Evolutionary conservation across 2,113 vertebrate genomes (phyloP), one percentile per base, ranked within the genome.

Genomic region (Lathamus discolor): DNA sequence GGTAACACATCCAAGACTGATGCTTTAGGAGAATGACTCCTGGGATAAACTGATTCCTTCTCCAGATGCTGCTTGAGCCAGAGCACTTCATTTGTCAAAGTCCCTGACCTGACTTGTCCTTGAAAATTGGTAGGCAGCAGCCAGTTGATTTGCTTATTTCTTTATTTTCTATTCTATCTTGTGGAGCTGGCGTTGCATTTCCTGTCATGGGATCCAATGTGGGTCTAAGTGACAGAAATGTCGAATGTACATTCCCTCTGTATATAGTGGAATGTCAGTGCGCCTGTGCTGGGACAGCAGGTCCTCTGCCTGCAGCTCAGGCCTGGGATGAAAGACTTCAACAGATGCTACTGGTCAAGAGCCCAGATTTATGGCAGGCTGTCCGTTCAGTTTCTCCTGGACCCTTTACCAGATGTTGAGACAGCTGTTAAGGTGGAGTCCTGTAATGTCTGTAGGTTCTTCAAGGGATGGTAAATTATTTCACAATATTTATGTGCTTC

Each of bases 211-310:
- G 64, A 48, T 48, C 61, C 19, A 3, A 7, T 17, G 31, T 64
- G 68, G 24, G 29, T 16, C 24, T 20, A 12, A 22, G 28, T 22
- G 76, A 24, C 39, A 27, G 44, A 25, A 35, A 19, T 7, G 27
- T 31, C 18, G n/a, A 54, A 19, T 23, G 10, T 11, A 0, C 0
- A 6, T 31, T 49, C 41, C 29, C n/a, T 43, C 31, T 35, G 33
- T 35, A 1, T 52, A 13, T 1, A 7, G 8, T 19, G 25, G 37
- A n/a, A 22, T 1, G 0, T n/a, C 17, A 6, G 2, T 4, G 14
- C 52, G 14, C 12, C 13, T 31, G 19, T 17, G 44, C 11, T 64
- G 59, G 79, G 29, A 31, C 7, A 18, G 11, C 16, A 23, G 43
- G 31, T 41, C 10, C 12, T 29, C 52, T 46, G 39, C 52, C n/a